Evolutionary conservation across 2,888 invertebrate genomes (phyloP).

Genomic region (Microctonus hyperodae): DNA sequence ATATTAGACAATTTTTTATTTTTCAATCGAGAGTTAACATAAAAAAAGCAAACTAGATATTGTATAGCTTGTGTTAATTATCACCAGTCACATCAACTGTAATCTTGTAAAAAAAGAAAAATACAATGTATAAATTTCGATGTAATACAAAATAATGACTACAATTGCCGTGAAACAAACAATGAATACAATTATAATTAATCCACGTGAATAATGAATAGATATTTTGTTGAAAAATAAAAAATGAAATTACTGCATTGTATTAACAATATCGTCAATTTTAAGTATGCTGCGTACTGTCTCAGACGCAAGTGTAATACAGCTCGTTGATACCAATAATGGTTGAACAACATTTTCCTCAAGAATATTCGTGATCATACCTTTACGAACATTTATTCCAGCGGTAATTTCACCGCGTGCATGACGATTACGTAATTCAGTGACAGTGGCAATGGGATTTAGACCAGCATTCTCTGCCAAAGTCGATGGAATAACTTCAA

Average conservation of each 20-base stretch:
- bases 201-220: background rate
- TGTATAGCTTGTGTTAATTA: too few relatives aligned
- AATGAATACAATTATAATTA: background rate
- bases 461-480: conserved; percentile 92
- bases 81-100: too few relatives aligned
- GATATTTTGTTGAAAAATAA: background rate
- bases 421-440: conserved; percentile 93
- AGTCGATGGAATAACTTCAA: conserved; percentile 93
- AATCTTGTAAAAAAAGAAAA: too few relatives aligned
- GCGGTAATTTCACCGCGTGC: conserved; percentile 85
- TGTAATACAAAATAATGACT: too few relatives aligned
- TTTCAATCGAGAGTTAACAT: background rate
- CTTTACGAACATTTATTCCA: conserved; percentile 97
- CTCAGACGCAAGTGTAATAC: conserved; percentile 93
- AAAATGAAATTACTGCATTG: conserved; percentile 49
- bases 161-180: too few relatives aligned
- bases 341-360: conserved; percentile 98
- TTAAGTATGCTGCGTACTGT: conserved; percentile 97
- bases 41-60: too few relatives aligned
- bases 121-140: too few relatives aligned
- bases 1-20: background rate
- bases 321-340: conserved; percentile 91
- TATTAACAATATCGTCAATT: conserved; percentile 97
- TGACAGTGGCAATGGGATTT: conserved; percentile 94
- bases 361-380: conserved; percentile 94